phyloP scores from a whole-genome alignment of 2,113 vertebrate genomes.

The Lamprologus speciosus region DNA sequence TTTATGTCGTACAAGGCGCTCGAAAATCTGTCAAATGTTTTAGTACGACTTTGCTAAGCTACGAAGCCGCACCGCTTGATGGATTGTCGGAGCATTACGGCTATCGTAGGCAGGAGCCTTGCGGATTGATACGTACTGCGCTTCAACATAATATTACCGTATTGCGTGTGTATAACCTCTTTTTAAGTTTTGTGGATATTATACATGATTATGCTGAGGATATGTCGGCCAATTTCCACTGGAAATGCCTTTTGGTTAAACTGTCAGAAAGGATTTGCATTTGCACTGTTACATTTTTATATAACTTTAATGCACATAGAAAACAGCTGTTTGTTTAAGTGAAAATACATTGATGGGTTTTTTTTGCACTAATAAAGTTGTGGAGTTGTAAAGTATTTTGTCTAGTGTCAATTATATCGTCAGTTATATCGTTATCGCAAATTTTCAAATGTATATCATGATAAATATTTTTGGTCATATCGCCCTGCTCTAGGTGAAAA shows the following conservation, averaged over 20 bases:
- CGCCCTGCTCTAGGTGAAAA: not conserved
- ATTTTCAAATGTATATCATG: not conserved
- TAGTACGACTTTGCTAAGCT: too few relatives aligned
- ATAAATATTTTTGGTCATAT: not conserved
- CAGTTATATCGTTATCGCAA: not conserved
- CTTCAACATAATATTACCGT: fast-evolving
- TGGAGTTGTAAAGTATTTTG: not conserved
- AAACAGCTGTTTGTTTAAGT: not conserved
- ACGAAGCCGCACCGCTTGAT: too few relatives aligned
- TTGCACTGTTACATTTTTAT: not conserved
- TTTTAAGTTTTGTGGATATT: too few relatives aligned
- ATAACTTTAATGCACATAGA: not conserved
- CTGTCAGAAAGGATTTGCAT: too few relatives aligned
- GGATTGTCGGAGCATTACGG: too few relatives aligned
- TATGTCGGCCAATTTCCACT: not conserved
- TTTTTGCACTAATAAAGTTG: not conserved
- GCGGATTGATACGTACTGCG: fast-evolving
- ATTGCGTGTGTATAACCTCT: too few relatives aligned
- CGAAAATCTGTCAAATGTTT: fast-evolving
- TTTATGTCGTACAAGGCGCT: fast-evolving
- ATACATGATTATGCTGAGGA: too few relatives aligned
- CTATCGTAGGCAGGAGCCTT: fast-evolving
- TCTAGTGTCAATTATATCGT: not conserved
- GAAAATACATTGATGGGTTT: fast-evolving
- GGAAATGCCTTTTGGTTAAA: not conserved